Evolutionary conservation across 2,113 vertebrate genomes (phyloP).

Genomic region (Hippolais icterina): DNA sequence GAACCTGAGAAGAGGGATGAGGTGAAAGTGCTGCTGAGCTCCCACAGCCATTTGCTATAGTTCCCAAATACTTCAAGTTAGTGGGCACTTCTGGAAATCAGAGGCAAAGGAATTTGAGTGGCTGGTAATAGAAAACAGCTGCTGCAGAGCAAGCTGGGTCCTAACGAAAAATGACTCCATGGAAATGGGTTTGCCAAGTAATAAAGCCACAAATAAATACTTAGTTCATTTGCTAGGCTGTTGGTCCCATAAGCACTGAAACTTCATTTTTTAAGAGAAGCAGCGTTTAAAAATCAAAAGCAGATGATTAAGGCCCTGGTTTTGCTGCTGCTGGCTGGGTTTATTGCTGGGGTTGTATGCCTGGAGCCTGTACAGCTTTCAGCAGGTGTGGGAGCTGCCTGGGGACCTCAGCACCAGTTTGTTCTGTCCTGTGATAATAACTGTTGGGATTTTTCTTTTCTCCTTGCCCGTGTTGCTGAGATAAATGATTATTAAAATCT

Average conservation of each 20-base stretch:
- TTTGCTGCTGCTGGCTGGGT: background rate
- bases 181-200: background rate
- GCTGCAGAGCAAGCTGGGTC: background rate
- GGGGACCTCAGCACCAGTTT: background rate
- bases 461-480: background rate
- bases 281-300: background rate
- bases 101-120: conserved; percentile 11
- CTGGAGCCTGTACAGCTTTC: background rate
- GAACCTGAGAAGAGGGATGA: background rate
- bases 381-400: background rate
- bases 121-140: conserved; percentile 23
- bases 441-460: background rate
- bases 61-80: background rate
- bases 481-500: background rate
- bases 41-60: background rate
- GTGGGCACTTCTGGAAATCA: background rate
- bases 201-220: conserved; percentile 55
- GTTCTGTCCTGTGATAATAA: background rate
- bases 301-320: background rate
- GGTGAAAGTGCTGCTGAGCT: background rate
- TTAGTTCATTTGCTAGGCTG: conserved; percentile 33
- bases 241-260: conserved; percentile 39
- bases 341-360: background rate
- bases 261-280: conserved; percentile 26
- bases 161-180: background rate